Conservation (phyloP, 2,888 invertebrate genomes). For the Volucella zonaria region DNA sequence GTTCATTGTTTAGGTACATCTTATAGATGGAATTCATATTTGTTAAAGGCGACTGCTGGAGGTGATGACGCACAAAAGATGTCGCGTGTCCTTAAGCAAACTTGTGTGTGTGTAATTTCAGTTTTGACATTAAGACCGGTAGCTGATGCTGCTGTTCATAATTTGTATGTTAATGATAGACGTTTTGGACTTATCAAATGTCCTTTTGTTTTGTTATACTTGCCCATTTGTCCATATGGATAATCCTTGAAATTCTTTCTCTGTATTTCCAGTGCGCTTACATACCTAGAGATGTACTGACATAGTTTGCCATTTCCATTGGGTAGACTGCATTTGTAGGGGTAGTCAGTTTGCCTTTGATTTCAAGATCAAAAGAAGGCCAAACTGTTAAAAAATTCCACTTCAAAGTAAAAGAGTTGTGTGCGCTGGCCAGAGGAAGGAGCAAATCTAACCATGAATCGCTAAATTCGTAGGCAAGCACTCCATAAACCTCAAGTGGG, state of each 20-base stretch:
- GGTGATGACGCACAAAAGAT: constrained; percentile 61
- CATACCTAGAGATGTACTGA: too few species aligned
- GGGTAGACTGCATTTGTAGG: too few species aligned
- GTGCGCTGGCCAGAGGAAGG: constrained; percentile 12
- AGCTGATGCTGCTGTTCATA: constrained; percentile 11
- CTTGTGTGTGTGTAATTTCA: constrained; percentile 45
- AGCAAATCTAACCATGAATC: constrained; percentile 36
- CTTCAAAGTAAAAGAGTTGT: constrained; percentile 53
- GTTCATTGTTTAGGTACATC: constrained; percentile 36
- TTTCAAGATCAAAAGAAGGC: constrained; percentile 60
- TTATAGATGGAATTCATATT: constrained; percentile 69
- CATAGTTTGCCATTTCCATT: too few species aligned
- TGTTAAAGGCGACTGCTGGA: constrained; percentile 52
- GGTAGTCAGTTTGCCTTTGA: background rate
- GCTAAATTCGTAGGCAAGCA: constrained; percentile 64
- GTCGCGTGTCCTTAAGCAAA: constrained; percentile 71
- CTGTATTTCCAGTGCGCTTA: too few species aligned
- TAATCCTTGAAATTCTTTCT: too few species aligned
- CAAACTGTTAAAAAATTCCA: constrained; percentile 73
- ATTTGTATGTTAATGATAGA: constrained; percentile 41
- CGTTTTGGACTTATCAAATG: background rate
- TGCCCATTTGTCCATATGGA: background rate
- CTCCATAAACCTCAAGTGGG: constrained; percentile 65
- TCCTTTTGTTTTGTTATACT: constrained; percentile 2
- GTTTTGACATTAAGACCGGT: constrained; percentile 64